These are phyloP conservation scores for Magallana nippona DNA, from an alignment of 2,888 invertebrate species.

Conservation along the genomic window DNA sequence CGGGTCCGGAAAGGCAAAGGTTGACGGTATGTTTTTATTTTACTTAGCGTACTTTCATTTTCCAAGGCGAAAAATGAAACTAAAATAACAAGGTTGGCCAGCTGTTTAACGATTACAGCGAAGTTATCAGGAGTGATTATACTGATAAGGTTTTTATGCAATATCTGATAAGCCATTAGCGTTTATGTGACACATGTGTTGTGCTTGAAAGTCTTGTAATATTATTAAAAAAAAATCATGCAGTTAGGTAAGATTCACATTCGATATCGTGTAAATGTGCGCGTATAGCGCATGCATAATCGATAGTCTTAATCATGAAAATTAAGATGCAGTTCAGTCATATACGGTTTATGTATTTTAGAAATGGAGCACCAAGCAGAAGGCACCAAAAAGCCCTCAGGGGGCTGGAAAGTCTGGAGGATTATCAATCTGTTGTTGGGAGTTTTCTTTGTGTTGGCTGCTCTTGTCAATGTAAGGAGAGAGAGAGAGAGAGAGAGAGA, in stretches of 20 bases:
- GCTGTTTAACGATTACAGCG: background rate
- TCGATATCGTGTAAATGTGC: too few species aligned
- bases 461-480: slow-evolving; percentile 69
- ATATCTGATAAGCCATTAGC: background rate
- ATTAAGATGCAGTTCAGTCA: too few species aligned
- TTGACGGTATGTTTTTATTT: too few species aligned
- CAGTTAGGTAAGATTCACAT: background rate
- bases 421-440: slow-evolving; percentile 68
- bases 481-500: background rate
- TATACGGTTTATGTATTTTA: background rate
- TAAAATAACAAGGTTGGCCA: background rate
- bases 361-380: background rate
- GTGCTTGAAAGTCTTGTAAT: background rate
- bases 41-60: background rate
- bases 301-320: too few species aligned
- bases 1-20: too few species aligned
- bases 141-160: slow-evolving; percentile 10
- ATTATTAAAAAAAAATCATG: background rate
- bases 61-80: background rate
- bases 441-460: slow-evolving; percentile 71
- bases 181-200: background rate
- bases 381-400: background rate
- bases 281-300: too few species aligned
- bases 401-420: slow-evolving; percentile 62
- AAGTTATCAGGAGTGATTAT: background rate